Conservation (phyloP, 2,797 vertebrate species). For the Phalloptychus januarius region DNA sequence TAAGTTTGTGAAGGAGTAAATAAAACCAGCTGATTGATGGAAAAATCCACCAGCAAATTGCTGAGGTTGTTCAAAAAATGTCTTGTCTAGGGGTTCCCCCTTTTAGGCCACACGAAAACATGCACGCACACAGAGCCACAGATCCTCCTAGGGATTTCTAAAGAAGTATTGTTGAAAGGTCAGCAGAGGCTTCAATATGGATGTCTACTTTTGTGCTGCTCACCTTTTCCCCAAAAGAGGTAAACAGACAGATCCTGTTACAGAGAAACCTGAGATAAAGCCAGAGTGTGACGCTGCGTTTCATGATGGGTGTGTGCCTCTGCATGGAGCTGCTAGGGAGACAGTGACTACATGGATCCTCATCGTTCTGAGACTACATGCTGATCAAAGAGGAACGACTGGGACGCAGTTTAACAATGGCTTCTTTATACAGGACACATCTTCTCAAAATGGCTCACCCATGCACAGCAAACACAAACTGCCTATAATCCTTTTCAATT, state of each 20-base stretch:
- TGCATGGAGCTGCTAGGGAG: conserved; percentile 16
- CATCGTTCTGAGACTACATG: conserved; percentile 56
- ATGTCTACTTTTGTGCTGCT: conserved; percentile 68
- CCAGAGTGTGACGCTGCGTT: conserved; percentile 23
- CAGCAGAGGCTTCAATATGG: conserved; percentile 72
- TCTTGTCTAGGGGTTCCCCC: conserved; percentile 68
- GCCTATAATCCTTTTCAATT: conserved; percentile 4
- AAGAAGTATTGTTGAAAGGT: conserved; percentile 81
- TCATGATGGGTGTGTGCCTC: conserved; percentile 18
- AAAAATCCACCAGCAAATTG: conserved; percentile 50
- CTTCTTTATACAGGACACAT: conserved; percentile 7
- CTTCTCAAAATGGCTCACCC: conserved; percentile 1
- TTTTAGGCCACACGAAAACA: conserved; percentile 11
- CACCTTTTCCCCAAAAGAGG: conserved; percentile 47
- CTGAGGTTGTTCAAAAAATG: conserved; percentile 32
- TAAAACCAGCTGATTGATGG: conserved; percentile 49
- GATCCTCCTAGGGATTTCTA: conserved; percentile 66
- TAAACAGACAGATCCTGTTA: conserved; percentile 65
- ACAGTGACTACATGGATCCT: conserved; percentile 39
- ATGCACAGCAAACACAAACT: not conserved
- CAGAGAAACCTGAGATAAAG: conserved; percentile 52
- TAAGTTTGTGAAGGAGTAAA: conserved; percentile 35
- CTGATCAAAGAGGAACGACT: conserved; percentile 37
- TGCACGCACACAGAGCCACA: conserved; percentile 15
- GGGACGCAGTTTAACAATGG: conserved; percentile 25